A percentile compares a stretch with the other conserved stretches of the same genome.
These are phyloP conservation scores for Willisornis vidua DNA, from an alignment of 2,113 vertebrate genomes.

Conservation along the genomic window DNA sequence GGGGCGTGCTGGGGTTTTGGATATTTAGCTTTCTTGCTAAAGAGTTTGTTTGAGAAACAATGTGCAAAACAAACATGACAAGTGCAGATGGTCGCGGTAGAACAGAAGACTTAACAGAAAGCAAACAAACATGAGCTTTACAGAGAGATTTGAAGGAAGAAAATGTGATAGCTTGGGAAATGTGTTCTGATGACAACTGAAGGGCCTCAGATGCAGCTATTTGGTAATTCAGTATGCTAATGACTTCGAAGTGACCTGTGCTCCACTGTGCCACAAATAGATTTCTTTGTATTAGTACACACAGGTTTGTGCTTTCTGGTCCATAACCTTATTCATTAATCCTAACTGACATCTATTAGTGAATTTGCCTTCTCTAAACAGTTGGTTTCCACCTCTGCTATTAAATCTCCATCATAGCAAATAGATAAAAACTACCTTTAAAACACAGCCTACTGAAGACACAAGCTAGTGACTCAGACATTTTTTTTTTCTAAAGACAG, in stretches of 20 bases:
- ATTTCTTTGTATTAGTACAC: constrained; percentile 53
- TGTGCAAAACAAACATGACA: background rate
- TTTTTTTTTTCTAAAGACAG: background rate
- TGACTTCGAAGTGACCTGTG: constrained; percentile 49
- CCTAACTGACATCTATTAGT: constrained; percentile 57
- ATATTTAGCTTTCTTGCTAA: background rate
- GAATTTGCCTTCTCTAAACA: constrained; percentile 54
- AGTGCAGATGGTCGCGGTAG: background rate
- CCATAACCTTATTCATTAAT: constrained; percentile 62
- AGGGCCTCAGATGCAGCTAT: background rate
- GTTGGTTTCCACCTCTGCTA: constrained; percentile 51
- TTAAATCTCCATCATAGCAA: constrained; percentile 32
- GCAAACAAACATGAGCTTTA: background rate
- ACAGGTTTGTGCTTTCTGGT: constrained; percentile 46
- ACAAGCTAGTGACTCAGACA: background rate
- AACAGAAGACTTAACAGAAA: background rate
- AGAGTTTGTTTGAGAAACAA: background rate
- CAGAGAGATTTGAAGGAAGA: background rate
- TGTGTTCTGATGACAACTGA: background rate
- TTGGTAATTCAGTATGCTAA: constrained; percentile 41
- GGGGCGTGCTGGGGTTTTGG: background rate
- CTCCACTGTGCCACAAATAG: constrained; percentile 39
- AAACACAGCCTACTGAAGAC: background rate
- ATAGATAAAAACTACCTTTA: background rate
- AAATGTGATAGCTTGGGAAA: constrained; percentile 10